These are phyloP conservation scores for Phalloptychus januarius DNA, from an alignment of 2,797 vertebrate species.

Conservation along the genomic window DNA sequence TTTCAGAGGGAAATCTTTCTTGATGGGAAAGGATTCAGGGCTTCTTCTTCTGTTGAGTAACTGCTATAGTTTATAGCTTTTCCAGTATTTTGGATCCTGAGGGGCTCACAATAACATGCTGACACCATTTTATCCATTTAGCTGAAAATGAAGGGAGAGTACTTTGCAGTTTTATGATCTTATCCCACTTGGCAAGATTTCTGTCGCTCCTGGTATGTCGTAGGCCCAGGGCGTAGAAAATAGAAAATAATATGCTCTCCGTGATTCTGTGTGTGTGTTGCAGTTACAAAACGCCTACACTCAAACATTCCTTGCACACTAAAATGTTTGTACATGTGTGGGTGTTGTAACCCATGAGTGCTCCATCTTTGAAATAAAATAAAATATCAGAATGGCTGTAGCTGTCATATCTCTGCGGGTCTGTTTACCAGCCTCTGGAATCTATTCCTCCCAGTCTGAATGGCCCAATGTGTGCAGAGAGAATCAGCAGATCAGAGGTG, in stretches of 20 bases:
- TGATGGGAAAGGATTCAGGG: slow-evolving; percentile 53
- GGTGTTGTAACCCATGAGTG: slow-evolving; percentile 53
- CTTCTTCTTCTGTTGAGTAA: slow-evolving; percentile 55
- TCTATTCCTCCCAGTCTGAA: slow-evolving; percentile 27
- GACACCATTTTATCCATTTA: slow-evolving; percentile 82
- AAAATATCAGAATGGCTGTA: slow-evolving; percentile 30
- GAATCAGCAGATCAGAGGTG: slow-evolving; percentile 55
- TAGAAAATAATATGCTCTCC: slow-evolving; percentile 49
- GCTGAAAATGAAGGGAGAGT: slow-evolving; percentile 80
- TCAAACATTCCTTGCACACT: slow-evolving; percentile 55
- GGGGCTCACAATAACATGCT: slow-evolving; percentile 76
- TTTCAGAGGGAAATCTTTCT: slow-evolving; percentile 46
- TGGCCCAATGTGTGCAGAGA: slow-evolving; percentile 26
- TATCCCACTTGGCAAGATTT: slow-evolving; percentile 79
- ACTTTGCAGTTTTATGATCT: slow-evolving; percentile 80
- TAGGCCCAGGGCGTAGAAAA: slow-evolving; percentile 74
- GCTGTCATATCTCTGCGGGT: slow-evolving; percentile 48
- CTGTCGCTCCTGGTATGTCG: slow-evolving; percentile 77
- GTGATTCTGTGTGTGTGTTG: slow-evolving; percentile 26
- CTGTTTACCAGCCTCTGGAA: slow-evolving; percentile 37
- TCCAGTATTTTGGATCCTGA: slow-evolving; percentile 71
- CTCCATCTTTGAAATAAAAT: slow-evolving; percentile 39
- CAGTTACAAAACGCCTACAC: slow-evolving; percentile 56
- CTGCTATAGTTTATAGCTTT: slow-evolving; percentile 68
- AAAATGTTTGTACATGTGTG: slow-evolving; percentile 55